phyloP scores from a whole-genome alignment of 2,113 vertebrate genomes.

The Eulacestoma nigropectus region DNA sequence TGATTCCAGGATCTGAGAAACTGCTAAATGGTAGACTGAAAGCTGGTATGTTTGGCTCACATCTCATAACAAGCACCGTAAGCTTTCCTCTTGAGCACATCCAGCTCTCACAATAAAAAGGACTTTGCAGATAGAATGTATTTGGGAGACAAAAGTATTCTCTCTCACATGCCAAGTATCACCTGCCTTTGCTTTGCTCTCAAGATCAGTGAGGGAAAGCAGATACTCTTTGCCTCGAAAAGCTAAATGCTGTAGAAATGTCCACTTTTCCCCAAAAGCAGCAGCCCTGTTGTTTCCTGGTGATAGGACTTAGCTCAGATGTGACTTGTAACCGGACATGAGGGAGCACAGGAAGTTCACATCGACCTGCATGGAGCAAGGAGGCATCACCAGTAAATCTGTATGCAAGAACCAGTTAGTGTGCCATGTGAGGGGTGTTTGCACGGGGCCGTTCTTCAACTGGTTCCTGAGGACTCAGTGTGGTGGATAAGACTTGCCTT shows the following conservation, averaged over 20 bases:
- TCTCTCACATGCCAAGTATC: neutral
- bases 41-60: neutral
- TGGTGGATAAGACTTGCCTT: neutral
- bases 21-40: neutral
- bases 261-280: neutral
- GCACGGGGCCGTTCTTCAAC: neutral
- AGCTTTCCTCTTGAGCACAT: neutral
- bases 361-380: accelerated
- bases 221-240: neutral
- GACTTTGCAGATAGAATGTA: neutral
- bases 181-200: constrained; percentile 7
- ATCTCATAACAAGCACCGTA: neutral
- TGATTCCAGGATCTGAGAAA: neutral
- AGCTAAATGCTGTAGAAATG: neutral
- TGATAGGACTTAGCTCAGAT: neutral
- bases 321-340: neutral
- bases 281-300: neutral
- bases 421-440: accelerated
- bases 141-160: neutral
- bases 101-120: neutral
- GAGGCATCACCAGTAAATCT: neutral
- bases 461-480: neutral
- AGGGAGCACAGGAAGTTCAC: neutral
- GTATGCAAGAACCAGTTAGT: neutral
- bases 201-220: neutral